A percentile compares a stretch with the other conserved stretches of the same genome.
Conservation (phyloP, 2,113 vertebrate species). For the Rattus norvegicus region DNA sequence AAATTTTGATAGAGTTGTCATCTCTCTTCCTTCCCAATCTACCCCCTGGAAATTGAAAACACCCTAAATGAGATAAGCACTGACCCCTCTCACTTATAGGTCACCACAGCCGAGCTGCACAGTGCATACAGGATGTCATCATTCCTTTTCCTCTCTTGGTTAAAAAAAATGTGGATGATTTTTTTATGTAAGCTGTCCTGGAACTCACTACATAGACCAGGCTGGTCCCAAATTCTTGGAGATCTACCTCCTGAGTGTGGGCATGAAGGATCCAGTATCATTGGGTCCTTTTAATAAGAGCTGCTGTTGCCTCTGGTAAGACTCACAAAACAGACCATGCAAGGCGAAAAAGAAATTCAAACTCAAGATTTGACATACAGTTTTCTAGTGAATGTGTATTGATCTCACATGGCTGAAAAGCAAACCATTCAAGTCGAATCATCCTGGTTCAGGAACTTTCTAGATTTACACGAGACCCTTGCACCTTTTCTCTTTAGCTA, state of each 20-base stretch:
- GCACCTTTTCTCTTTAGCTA: slow-evolving; percentile 14
- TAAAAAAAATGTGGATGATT: not conserved
- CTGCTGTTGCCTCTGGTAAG: not conserved
- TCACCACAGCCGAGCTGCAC: no score
- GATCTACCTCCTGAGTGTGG: not conserved
- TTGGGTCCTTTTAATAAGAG: not conserved
- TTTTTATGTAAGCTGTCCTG: not conserved
- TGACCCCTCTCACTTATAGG: not conserved
- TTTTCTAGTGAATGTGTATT: not conserved
- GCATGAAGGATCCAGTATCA: not conserved
- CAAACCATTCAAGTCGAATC: not conserved
- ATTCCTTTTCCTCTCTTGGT: not conserved
- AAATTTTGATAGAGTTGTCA: not conserved
- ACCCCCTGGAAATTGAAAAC: no score
- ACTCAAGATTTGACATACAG: not conserved
- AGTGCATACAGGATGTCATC: not conserved
- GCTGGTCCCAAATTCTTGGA: not conserved
- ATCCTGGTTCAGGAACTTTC: no score
- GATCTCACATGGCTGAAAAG: not conserved
- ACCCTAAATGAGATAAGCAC: not conserved
- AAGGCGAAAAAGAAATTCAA: not conserved
- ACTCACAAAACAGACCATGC: no score
- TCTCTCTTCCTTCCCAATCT: not conserved
- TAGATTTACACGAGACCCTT: slow-evolving; percentile 14
- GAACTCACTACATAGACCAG: not conserved